Conservation (phyloP, 92 coral and sea anemone species). For the Phenganax subtilis region DNA sequence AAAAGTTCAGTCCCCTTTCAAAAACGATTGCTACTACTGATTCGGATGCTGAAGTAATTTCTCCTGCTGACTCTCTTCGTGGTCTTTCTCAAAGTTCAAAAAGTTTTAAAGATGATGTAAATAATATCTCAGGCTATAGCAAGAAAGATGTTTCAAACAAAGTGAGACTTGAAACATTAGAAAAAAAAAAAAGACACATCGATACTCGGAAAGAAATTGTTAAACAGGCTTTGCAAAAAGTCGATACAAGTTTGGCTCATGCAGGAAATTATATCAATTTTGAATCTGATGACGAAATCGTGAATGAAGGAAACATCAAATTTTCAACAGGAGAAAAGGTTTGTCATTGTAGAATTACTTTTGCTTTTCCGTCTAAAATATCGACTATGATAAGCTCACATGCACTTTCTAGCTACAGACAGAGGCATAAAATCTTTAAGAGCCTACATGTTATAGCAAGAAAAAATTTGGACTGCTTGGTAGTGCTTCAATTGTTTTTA, state of each 20-base stretch:
- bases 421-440: too few species aligned
- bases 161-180: slow-evolving; percentile 67
- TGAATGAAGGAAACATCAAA: slow-evolving; percentile 25
- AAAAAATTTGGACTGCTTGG: too few species aligned
- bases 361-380: neutral
- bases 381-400: neutral
- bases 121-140: neutral
- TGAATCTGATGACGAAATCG: slow-evolving; percentile 46
- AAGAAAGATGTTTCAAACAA: slow-evolving; percentile 65
- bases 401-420: neutral
- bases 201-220: slow-evolving; percentile 54
- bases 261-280: slow-evolving; percentile 56
- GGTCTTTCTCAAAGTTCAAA: neutral
- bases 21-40: neutral
- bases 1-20: neutral
- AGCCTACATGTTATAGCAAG: too few species aligned
- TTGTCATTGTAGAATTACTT: neutral
- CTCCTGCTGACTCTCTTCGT: neutral
- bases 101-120: neutral
- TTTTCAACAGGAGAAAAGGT: slow-evolving; percentile 48
- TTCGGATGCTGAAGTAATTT: neutral
- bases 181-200: slow-evolving; percentile 49
- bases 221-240: slow-evolving; percentile 63
- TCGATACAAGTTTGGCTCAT: slow-evolving; percentile 47
- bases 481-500: too few species aligned